Evolutionary conservation across 2,797 vertebrate species (phyloP), one percentile per base, ranked within the genome.

Genomic region (Agapornis canus): DNA sequence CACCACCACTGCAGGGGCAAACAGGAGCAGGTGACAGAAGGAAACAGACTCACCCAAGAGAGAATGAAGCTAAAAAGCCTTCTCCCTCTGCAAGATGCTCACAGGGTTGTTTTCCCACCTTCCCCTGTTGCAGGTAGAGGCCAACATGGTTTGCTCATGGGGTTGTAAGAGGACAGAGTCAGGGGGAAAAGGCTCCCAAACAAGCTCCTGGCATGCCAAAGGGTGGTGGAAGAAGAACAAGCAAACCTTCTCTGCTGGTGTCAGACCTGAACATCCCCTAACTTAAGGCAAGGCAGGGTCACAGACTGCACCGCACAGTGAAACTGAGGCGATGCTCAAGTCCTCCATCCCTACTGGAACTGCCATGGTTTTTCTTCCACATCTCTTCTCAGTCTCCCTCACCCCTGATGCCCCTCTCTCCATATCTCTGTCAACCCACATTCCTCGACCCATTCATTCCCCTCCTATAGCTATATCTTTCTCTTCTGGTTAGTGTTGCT

Each of bases 401-500:
- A 70, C 27, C 52, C 78, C 3, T 3, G 1, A 42, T 16, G 66
- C 45, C 88, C 11, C n/a, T 56, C 54, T 54, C 66, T 70, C 70
- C 11, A 12, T 23, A 56, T 52, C 81, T 57, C 94, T 82, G 94
- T 84, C 94, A 91, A 29, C 54, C 35, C 68, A 18, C 1, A 4
- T 90, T 89, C 82, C 81, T 69, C 7, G 1, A 48, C 60, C 82
- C 17, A 0, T 81, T 56, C 70, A 51, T 65, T 32, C 91, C 63
- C 54, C 85, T 91, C 78, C 89, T 6, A 0, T 59, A 81, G 90
- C 91, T 52, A 20, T 61, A 95, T 95, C 97, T 87, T 92, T 97
- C 97, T 97, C 92, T 91, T 96, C 45, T 5, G 65, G 94, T 98
- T 96, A 95, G 92, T 5, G 1, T 96, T 29, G 77, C 92, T 84